Base-by-base conservation (phyloP, 2,113 vertebrate genomes). In the Rostratula benghalensis region DNA sequence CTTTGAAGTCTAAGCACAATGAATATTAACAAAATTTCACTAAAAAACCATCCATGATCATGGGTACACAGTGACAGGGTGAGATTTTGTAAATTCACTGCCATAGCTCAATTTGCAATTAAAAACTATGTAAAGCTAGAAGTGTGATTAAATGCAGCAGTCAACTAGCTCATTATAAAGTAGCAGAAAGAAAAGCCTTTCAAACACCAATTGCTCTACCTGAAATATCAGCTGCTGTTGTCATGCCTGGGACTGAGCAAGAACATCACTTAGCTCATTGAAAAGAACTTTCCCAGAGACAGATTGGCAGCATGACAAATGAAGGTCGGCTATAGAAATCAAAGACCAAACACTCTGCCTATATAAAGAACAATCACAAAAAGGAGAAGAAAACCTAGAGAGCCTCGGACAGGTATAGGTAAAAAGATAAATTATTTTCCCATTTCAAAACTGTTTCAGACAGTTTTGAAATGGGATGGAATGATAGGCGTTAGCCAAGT, bases 251-350 rank as follows among this genome's bases (percentile, higher is more conserved):
- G 95, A 93, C 87, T 88, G n/a, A 86, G 68, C 75, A 89, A 93
- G 90, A 83, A 89, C 86, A 89, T 46, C 89, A 88, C 74, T 91
- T 48, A 56, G 61, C 85, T 90, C 67, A 45, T 6, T 89, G 68
- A 80, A 75, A 95, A 93, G 35, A 94, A 91, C 81, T 89, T 88
- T 95, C 81, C 90, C 91, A 91, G 79, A 93, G 79, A 96, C 63
- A 89, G 67, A 89, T 0, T 94, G 93, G 95, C 94, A 96, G 60
- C 45, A 39, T 73, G 91, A 94, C 95, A 97, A 94, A 88, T 53
- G 43, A 37, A 74, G 50, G 48, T 6, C 82, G 76, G 78, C 67
- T 91, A 68, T 33, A 74, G 50, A 96, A 94, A 95, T 86, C 84
- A 91, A 92, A 96, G 60, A 78, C 24, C 64, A 92, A 87, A 77